Evolutionary conservation across 2,888 invertebrate genomes (phyloP).

Genomic region (Drosophila bunnanda): DNA sequence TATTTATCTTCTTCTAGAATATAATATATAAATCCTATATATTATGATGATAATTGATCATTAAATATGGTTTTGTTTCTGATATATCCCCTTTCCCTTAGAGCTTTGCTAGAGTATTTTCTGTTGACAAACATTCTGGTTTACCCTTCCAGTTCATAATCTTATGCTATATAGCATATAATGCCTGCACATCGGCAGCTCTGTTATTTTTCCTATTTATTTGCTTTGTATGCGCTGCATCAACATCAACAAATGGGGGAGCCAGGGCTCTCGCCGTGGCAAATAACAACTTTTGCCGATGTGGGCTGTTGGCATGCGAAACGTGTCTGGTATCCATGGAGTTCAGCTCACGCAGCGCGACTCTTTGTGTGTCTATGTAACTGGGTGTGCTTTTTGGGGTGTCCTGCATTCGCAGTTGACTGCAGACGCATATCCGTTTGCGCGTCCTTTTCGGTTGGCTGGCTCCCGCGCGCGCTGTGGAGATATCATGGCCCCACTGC

Average conservation of each 20-base stretch:
- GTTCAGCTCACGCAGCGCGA: slow-evolving; percentile 17
- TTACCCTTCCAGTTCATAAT: slow-evolving; percentile 22
- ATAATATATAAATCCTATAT: no score
- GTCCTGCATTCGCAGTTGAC: slow-evolving; percentile 64
- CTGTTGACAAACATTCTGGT: background rate
- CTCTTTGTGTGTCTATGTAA: slow-evolving; percentile 12
- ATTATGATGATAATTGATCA: no score
- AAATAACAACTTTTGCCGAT: slow-evolving; percentile 49
- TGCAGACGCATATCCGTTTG: slow-evolving; percentile 72
- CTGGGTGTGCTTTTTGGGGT: slow-evolving; percentile 23
- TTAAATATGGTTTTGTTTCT: no score
- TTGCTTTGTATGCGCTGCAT: slow-evolving; percentile 38
- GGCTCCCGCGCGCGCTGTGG: slow-evolving; percentile 29
- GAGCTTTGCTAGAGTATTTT: background rate
- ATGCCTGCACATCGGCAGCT: slow-evolving; percentile 27
- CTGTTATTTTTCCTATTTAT: slow-evolving; percentile 39
- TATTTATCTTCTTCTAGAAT: no score
- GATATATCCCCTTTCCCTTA: no score
- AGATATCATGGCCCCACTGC: slow-evolving; percentile 66
- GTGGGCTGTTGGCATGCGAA: slow-evolving; percentile 57
- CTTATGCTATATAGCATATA: slow-evolving; percentile 13
- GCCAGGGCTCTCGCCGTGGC: slow-evolving; percentile 16
- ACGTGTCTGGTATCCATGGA: slow-evolving; percentile 57
- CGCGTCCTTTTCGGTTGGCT: slow-evolving; percentile 56
- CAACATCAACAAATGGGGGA: slow-evolving; percentile 22